Base-by-base conservation (phyloP, 2,888 invertebrate species). In the Patella ulyssiponensis region DNA sequence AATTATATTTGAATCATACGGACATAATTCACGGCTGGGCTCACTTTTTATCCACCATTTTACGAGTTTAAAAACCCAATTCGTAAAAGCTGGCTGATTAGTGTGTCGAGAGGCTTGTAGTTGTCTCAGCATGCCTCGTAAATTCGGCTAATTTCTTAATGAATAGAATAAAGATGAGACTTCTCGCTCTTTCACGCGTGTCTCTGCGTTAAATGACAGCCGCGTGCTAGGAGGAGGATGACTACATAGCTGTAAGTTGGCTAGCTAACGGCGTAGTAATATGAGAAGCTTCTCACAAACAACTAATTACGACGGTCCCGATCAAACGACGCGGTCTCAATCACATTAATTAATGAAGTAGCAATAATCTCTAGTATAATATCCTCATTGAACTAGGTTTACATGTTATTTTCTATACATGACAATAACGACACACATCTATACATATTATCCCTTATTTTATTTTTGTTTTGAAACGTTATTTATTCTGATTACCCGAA, bases 341-440 rank as follows among this genome's bases (percentile, higher is more conserved):
- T 76, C 75, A 58, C 80, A 72, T 77, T 80, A 80, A 80, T 80
- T 77, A 77, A 75, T 73, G 64, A 69, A 70, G 71, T 33, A 74
- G 74, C 74, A 72, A 77, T 53, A 7, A 44, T 44, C 44, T 44
- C 44, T 44, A 44, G 44, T 44, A 44, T 44, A 44, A 44, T 44
- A 44, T 44, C 44, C 44, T 44, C 9, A 44, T 44, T 44, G 0
- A 44, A 9, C 44, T 9, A 44, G 44, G 7, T 7, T 44, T 44
- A 44, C 44, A 44, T 44, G 44, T 44, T 9, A 4, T 44, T 44
- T 44, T 44, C 44, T 44, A 44, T 44, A 44, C 44, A 44, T 44
- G 9, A 44, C 44, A 9, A 0, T 44, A 44, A 9, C 44, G 44
- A 44, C 44, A 44, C 44, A 44, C 7, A 44, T 44, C 33, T 33